These are phyloP conservation scores for Drosophila nigrodunni DNA, from an alignment of 1,140 invertebrate species.

Conservation along the genomic window DNA sequence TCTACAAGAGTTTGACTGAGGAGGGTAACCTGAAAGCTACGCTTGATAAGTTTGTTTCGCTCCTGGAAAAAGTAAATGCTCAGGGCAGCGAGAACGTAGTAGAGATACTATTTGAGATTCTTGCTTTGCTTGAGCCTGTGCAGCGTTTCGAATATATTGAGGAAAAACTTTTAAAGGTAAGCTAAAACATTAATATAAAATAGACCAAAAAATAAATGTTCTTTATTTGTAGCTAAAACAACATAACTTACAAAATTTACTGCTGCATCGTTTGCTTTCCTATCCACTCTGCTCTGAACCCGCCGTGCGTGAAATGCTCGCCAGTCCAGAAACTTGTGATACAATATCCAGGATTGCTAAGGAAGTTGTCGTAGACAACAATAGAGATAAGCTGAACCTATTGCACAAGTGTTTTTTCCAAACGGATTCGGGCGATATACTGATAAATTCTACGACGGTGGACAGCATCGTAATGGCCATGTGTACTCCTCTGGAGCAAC, in stretches of 20 bases:
- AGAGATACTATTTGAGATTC: constrained; percentile 87
- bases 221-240: constrained; percentile 51
- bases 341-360: constrained; percentile 84
- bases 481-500: constrained; percentile 68
- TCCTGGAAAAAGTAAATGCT: constrained; percentile 84
- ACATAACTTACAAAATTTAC: constrained; percentile 75
- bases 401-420: constrained; percentile 85
- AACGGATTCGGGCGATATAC: constrained; percentile 78
- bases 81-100: constrained; percentile 85
- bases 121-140: constrained; percentile 85
- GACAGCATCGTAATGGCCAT: constrained; percentile 85
- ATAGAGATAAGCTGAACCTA: constrained; percentile 81
- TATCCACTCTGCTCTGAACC: constrained; percentile 85
- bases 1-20: constrained; percentile 65
- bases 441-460: constrained; percentile 85
- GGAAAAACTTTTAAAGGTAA: constrained; percentile 65
- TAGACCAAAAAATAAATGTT: neutral
- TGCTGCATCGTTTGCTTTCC: constrained; percentile 85
- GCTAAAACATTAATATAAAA: neutral
- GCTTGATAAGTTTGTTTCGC: constrained; percentile 85
- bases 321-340: constrained; percentile 76
- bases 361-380: constrained; percentile 83
- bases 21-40: constrained; percentile 83
- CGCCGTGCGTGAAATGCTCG: constrained; percentile 86
- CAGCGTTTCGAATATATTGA: constrained; percentile 86